Evolutionary conservation across 2,888 invertebrate genomes (phyloP).

Genomic region (Falcaria lacertinaria): DNA sequence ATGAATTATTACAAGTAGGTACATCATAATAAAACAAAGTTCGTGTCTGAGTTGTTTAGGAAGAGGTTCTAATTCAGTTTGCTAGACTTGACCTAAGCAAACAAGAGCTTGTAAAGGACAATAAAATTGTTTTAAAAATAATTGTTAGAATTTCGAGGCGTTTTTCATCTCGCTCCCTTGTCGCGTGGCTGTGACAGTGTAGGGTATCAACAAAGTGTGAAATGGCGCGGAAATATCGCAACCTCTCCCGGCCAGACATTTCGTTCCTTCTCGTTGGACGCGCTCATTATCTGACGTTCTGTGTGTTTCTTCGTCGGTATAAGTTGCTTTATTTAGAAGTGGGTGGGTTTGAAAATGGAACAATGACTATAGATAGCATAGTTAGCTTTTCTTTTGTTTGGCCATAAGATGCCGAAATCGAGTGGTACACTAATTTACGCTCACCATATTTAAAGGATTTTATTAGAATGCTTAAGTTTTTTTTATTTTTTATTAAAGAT

Average conservation of each 20-base stretch:
- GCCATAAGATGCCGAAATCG: background rate
- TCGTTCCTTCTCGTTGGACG: conserved; percentile 68
- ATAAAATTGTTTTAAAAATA: conserved; percentile 6
- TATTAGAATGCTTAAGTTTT: no score
- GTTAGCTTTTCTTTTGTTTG: background rate
- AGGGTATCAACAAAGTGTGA: conserved; percentile 71
- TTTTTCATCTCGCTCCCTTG: conserved; percentile 30
- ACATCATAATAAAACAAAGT: no score
- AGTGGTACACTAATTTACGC: no score
- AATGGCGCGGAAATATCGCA: conserved; percentile 75
- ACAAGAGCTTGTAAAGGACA: no score
- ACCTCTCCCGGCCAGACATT: conserved; percentile 63
- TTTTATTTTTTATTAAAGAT: no score
- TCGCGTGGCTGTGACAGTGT: conserved; percentile 58
- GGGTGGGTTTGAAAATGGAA: conserved; percentile 1
- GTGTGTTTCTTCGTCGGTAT: conserved; percentile 62
- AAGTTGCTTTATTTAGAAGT: conserved; percentile 67
- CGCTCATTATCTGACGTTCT: conserved; percentile 72
- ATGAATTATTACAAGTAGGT: no score
- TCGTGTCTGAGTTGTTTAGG: no score
- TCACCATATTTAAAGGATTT: no score
- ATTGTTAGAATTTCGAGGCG: conserved; percentile 7
- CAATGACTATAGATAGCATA: background rate
- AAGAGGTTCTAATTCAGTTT: no score
- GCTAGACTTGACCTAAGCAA: no score